A percentile compares a stretch with the other conserved stretches of the same genome.
Evolutionary conservation across 2,797 vertebrate genomes (phyloP).

Genomic region (Cheirogaleus major): DNA sequence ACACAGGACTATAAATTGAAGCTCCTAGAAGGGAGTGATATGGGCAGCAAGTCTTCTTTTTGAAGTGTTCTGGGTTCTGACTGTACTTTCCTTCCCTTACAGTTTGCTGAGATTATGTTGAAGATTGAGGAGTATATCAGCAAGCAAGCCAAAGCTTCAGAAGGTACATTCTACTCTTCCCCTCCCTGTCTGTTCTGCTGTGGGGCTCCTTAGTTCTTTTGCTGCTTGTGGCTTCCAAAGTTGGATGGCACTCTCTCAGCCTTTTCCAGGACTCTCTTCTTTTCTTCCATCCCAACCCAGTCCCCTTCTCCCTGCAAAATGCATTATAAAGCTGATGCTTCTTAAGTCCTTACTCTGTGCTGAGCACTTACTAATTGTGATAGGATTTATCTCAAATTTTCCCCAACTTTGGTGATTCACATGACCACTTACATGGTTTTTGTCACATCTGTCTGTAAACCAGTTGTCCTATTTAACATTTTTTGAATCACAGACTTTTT

Average conservation of each 20-base stretch:
- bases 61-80: background rate
- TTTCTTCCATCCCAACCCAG: background rate
- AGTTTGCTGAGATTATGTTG: constrained; percentile 95
- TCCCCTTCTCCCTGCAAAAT: background rate
- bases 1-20: accelerated
- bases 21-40: accelerated
- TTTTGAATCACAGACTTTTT: background rate
- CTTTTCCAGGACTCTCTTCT: background rate
- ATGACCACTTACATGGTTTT: background rate
- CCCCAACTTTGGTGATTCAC: background rate
- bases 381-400: background rate
- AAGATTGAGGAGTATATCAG: constrained; percentile 92
- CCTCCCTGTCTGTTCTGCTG: accelerated
- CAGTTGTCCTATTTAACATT: background rate
- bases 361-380: accelerated
- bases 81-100: background rate
- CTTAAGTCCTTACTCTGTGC: background rate
- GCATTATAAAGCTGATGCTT: background rate
- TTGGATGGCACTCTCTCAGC: background rate
- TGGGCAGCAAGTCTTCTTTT: accelerated
- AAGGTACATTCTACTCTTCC: constrained; percentile 82
- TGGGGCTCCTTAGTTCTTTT: background rate
- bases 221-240: background rate
- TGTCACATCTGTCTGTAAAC: background rate
- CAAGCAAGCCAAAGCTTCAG: constrained; percentile 92